phyloP scores from a whole-genome alignment of 2,888 invertebrate genomes.

The Agrochola litura region DNA sequence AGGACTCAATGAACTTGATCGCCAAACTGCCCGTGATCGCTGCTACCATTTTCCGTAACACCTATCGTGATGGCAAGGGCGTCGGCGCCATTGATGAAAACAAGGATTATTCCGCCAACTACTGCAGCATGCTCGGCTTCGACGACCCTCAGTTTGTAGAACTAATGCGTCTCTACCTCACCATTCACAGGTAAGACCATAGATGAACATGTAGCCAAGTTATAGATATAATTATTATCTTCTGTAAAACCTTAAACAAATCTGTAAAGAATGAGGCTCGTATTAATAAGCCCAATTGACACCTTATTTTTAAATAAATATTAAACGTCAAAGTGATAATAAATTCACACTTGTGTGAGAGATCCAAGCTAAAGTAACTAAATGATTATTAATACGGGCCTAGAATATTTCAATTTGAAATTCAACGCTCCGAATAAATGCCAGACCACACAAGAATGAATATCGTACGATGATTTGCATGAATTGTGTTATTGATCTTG shows the following conservation, averaged over 20 bases:
- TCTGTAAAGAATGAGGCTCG: not conserved
- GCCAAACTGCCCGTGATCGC: conserved; percentile 98
- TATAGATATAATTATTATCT: not conserved
- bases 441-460: conserved; percentile 36
- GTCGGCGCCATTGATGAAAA: conserved; percentile 96
- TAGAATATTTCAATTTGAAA: not conserved
- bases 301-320: not conserved
- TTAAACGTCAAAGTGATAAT: not conserved
- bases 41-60: conserved; percentile 98
- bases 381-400: not conserved
- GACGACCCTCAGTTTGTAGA: conserved; percentile 96
- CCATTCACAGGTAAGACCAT: conserved; percentile 93
- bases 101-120: conserved; percentile 98
- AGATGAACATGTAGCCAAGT: not conserved
- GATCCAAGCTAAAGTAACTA: not conserved
- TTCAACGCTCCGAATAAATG: not conserved
- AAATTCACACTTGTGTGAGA: not conserved
- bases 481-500: conserved; percentile 31
- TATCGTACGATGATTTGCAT: conserved; percentile 54
- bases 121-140: conserved; percentile 97
- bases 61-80: conserved; percentile 95
- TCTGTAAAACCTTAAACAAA: not conserved
- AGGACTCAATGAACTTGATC: conserved; percentile 98
- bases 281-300: not conserved
- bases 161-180: conserved; percentile 97